These are phyloP conservation scores for Luehdorfia chinensis DNA, from an alignment of 1,140 invertebrate species.

Conservation along the genomic window DNA sequence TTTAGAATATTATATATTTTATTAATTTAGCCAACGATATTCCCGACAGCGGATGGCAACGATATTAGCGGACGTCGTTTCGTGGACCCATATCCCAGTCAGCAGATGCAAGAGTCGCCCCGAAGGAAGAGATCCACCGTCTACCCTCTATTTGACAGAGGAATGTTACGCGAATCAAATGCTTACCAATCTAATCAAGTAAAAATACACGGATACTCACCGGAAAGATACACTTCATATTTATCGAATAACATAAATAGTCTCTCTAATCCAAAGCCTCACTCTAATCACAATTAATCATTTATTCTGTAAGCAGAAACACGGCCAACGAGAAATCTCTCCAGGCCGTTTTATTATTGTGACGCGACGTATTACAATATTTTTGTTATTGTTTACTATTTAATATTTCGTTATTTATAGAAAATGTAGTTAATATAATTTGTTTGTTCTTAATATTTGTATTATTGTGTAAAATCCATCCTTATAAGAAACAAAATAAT, in stretches of 20 bases:
- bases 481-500: too few relatives aligned
- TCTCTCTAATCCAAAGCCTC: slow-evolving; percentile 32
- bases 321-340: too few relatives aligned
- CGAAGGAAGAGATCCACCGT: slow-evolving; percentile 59
- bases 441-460: slow-evolving; percentile 15
- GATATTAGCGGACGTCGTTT: slow-evolving; percentile 63
- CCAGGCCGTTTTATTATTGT: not conserved
- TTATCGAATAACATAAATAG: slow-evolving; percentile 44
- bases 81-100: slow-evolving; percentile 63
- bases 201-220: slow-evolving; percentile 58
- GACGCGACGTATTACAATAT: slow-evolving; percentile 1
- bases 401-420: slow-evolving; percentile 7
- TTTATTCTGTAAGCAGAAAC: too few relatives aligned
- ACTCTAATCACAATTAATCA: slow-evolving; percentile 27
- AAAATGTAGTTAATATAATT: slow-evolving; percentile 15
- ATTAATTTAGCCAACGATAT: slow-evolving; percentile 69
- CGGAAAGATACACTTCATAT: slow-evolving; percentile 66
- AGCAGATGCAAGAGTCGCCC: slow-evolving; percentile 62
- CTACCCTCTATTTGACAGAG: slow-evolving; percentile 42
- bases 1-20: slow-evolving; percentile 39
- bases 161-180: slow-evolving; percentile 21
- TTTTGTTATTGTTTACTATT: slow-evolving; percentile 14
- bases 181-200: slow-evolving; percentile 36
- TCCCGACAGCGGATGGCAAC: slow-evolving; percentile 71
- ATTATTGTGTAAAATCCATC: not conserved